Base-by-base conservation (phyloP, 2,797 vertebrate species). In the Carcharodon carcharias region DNA sequence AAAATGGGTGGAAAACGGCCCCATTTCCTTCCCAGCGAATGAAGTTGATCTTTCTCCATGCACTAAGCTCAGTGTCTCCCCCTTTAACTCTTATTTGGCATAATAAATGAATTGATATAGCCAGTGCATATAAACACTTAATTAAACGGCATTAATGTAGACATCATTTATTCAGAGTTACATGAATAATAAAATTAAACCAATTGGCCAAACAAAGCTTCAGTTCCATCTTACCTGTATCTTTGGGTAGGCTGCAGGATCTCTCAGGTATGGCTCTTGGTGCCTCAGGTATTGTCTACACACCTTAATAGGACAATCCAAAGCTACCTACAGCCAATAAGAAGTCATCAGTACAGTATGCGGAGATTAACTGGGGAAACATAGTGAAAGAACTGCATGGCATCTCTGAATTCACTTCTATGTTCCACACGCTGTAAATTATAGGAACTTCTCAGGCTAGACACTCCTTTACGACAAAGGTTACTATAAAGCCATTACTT, bases 221-320 rank as follows among this genome's bases (percentile, higher is more conserved):
- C 50, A 56, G 26, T 71, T 4, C 50, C 31, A 35, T 96, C 96
- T 97, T 97, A 99, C 99, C 98, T 99, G 99, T 95, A 99, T 97
- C 98, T 98, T 99, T 77, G 99, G 98, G 54, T 99, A 99, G 89
- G 98, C 99, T 45, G 98, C 98, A 3, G 99, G 99, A 96, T 99
- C 99, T 97, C 98, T 99, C n/a, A 99, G 98, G 96, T 99, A 99
- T 1, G 99, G 99, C 96, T 99, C 99, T 71, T 98, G 98, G 82
- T 98, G 97, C 21, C 98, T 98, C 0, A 97, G 97, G 85, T 99
- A 99, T 16, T 98, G 97, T 65, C 98, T 98, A 97, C 98, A 99
- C 96, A 98, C 97, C 96, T 98, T 97, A 73, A 98, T 97, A 8
- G 98, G 98, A 97, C 99, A 99, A 96, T 99, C 99, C 97, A 99